A percentile compares a stretch with the other conserved stretches of the same genome.
These are phyloP conservation scores for Emmelina monodactyla DNA, from an alignment of 2,888 invertebrate genomes.

Conservation along the genomic window DNA sequence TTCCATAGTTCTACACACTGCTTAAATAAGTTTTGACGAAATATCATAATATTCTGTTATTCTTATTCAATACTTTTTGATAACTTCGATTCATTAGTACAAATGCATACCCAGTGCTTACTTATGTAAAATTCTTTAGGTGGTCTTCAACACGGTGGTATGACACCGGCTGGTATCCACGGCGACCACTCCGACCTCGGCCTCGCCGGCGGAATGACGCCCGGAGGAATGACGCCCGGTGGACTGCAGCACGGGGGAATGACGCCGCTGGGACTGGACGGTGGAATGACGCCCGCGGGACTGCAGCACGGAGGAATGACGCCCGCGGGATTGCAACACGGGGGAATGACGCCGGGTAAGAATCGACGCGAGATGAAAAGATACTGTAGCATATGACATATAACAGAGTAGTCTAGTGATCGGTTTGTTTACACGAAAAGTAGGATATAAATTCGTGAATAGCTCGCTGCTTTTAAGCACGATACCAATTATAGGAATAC, in stretches of 20 bases:
- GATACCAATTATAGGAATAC: neutral
- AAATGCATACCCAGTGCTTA: no score
- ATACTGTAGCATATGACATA: no score
- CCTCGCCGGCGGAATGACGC: constrained; percentile 23
- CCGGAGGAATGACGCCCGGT: constrained; percentile 26
- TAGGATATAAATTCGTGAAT: neutral
- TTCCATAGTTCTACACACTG: no score
- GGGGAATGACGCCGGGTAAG: constrained; percentile 35
- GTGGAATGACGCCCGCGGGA: constrained; percentile 39
- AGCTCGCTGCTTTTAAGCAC: neutral
- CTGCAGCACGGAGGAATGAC: constrained; percentile 46
- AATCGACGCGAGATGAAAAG: constrained; percentile 28
- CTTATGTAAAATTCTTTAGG: neutral
- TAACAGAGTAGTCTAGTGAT: neutral
- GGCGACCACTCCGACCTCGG: constrained; percentile 16
- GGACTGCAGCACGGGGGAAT: constrained; percentile 21
- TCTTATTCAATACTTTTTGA: no score
- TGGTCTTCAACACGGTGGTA: constrained; percentile 15
- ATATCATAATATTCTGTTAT: no score
- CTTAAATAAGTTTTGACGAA: no score
- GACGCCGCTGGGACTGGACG: constrained; percentile 36
- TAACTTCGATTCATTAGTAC: no score
- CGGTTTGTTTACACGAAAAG: no score
- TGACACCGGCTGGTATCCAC: constrained; percentile 24
- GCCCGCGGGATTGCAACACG: constrained; percentile 45